Percentiles rank a stretch among this genome's conserved stretches.
Conservation (phyloP, 2,113 vertebrate species). For the Sinocyclocheilus anophthalmus region DNA sequence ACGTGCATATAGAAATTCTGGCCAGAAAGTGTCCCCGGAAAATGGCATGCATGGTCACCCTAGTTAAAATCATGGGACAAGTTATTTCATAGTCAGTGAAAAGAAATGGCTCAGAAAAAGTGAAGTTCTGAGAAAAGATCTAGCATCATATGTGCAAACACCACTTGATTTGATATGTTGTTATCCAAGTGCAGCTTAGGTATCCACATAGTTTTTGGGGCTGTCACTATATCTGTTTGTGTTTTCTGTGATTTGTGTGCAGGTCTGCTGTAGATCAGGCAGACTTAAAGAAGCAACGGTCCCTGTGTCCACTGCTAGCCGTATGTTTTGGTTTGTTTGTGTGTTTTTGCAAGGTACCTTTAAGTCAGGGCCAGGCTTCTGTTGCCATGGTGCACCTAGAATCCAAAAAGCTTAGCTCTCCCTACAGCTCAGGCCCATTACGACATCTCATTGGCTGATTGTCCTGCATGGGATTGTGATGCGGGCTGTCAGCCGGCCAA, state of each 20-base stretch:
- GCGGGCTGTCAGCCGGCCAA: conserved; percentile 73
- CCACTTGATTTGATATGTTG: not conserved
- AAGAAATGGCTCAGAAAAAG: not conserved
- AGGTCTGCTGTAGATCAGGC: not conserved
- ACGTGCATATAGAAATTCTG: too few species aligned
- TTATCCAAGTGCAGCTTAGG: not conserved
- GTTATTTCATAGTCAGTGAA: not conserved
- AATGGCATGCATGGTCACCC: too few species aligned
- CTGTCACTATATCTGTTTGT: conserved; percentile 1
- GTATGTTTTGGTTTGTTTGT: not conserved
- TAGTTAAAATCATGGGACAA: not conserved
- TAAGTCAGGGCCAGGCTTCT: conserved; percentile 69
- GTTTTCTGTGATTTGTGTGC: conserved; percentile 6
- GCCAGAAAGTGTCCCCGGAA: too few species aligned
- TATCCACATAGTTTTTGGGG: not conserved
- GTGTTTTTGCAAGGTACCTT: conserved; percentile 57
- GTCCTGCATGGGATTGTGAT: conserved; percentile 75
- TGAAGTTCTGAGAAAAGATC: not conserved
- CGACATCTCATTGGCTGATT: conserved; percentile 70
- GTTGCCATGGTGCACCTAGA: conserved; percentile 80
- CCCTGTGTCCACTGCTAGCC: conserved; percentile 7
- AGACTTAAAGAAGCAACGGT: not conserved
- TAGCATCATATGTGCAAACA: not conserved
- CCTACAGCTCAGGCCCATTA: conserved; percentile 37
- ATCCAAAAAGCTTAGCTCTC: conserved; percentile 73